Evolutionary conservation across 2,888 invertebrate genomes (phyloP).

Genomic region (Leptinotarsa peninsularis): DNA sequence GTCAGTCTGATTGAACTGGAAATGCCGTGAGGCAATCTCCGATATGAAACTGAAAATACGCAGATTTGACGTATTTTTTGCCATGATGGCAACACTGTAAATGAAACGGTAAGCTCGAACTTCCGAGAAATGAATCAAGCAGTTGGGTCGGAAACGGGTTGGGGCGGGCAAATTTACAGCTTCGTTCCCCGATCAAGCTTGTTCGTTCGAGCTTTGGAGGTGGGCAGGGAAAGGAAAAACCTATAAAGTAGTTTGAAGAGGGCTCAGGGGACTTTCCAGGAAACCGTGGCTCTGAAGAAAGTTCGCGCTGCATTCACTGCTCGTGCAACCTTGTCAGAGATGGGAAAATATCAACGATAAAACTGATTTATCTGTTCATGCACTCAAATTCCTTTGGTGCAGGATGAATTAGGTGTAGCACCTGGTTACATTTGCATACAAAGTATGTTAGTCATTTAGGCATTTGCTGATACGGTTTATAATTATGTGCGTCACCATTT

Average conservation of each 20-base stretch:
- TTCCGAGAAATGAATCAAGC: constrained; percentile 60
- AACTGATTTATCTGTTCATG: constrained; percentile 38
- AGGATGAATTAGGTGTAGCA: background rate
- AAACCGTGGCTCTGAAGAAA: constrained; percentile 56
- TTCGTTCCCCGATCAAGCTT: constrained; percentile 63
- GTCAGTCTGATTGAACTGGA: no score
- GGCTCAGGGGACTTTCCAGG: constrained; percentile 64
- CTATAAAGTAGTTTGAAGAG: constrained; percentile 66
- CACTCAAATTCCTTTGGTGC: background rate
- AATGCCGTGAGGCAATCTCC: no score
- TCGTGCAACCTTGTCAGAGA: constrained; percentile 52
- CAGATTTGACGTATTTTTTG: no score
- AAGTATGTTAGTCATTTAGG: no score
- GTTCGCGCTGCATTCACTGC: constrained; percentile 57
- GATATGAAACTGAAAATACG: no score
- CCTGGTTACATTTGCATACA: no score
- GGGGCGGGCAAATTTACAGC: constrained; percentile 60
- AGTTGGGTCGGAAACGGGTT: constrained; percentile 42
- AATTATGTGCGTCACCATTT: no score
- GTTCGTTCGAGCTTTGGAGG: constrained; percentile 55
- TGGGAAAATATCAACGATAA: constrained; percentile 48
- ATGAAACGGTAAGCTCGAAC: constrained; percentile 55
- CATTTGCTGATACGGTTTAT: no score
- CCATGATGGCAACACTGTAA: no score
- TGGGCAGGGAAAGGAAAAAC: constrained; percentile 49